These are phyloP conservation scores for Alcis repandata DNA, from an alignment of 2,888 invertebrate species.

Conservation along the genomic window DNA sequence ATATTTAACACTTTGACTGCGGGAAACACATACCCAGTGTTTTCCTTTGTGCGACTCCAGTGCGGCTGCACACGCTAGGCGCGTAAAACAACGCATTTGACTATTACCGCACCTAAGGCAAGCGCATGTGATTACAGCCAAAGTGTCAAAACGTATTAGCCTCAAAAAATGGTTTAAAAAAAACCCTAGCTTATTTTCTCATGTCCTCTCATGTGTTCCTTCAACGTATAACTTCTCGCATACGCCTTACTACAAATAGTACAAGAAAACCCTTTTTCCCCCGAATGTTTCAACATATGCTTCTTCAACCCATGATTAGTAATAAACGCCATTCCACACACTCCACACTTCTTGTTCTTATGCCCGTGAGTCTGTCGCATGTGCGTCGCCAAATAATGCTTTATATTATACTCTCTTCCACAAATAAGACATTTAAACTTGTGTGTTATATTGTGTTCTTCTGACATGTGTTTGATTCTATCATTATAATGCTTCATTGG, in stretches of 20 bases:
- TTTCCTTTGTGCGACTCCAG: too few relatives aligned
- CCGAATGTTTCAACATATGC: slow-evolving; percentile 78
- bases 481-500: slow-evolving; percentile 81
- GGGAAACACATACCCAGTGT: too few relatives aligned
- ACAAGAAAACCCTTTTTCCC: slow-evolving; percentile 73
- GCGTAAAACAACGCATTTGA: too few relatives aligned
- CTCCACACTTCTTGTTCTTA: slow-evolving; percentile 68
- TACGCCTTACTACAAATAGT: slow-evolving; percentile 69
- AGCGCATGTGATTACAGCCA: too few relatives aligned
- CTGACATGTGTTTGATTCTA: slow-evolving; percentile 78
- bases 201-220: slow-evolving; percentile 66
- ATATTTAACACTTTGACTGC: too few relatives aligned
- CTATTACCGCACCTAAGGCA: too few relatives aligned
- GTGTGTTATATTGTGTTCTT: slow-evolving; percentile 73
- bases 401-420: slow-evolving; percentile 70
- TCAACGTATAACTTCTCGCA: slow-evolving; percentile 63
- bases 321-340: slow-evolving; percentile 80
- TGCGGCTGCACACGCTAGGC: too few relatives aligned
- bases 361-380: slow-evolving; percentile 77
- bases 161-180: too few relatives aligned
- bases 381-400: slow-evolving; percentile 78
- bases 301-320: slow-evolving; percentile 79
- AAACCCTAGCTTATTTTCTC: too few relatives aligned
- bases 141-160: too few relatives aligned
- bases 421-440: slow-evolving; percentile 75